These are phyloP conservation scores for Tachycineta bicolor DNA, from an alignment of 2,113 vertebrate genomes.

Conservation along the genomic window DNA sequence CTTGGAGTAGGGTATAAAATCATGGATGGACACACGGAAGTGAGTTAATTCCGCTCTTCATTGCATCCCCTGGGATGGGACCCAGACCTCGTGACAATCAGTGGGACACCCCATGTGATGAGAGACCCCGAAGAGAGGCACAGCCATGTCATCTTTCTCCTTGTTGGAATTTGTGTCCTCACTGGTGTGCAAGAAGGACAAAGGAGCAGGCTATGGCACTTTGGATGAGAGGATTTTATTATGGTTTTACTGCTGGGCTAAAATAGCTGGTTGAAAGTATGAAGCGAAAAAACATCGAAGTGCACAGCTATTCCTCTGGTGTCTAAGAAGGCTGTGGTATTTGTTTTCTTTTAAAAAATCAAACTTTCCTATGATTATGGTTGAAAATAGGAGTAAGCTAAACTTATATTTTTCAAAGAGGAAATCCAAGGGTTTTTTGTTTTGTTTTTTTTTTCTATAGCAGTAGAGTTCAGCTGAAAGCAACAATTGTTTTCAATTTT, in stretches of 20 bases:
- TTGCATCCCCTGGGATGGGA: neutral
- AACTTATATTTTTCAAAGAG: constrained; percentile 36
- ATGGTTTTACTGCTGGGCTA: neutral
- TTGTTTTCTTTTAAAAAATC: neutral
- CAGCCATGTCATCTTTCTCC: neutral
- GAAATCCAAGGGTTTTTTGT: neutral
- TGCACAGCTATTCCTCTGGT: neutral
- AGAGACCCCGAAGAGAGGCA: neutral
- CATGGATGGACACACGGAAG: neutral
- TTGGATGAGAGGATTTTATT: neutral
- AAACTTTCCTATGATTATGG: neutral
- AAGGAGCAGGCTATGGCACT: neutral
- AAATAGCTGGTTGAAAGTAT: constrained; percentile 19
- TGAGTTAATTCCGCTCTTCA: neutral
- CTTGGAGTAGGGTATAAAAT: neutral
- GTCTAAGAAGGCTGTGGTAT: neutral
- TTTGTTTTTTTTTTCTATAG: neutral
- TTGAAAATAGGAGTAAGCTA: neutral
- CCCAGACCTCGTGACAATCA: neutral
- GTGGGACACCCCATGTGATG: neutral
- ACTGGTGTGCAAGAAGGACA: neutral
- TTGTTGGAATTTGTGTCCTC: neutral
- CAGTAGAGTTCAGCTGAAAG: constrained; percentile 58
- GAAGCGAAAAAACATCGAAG: neutral
- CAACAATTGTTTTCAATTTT: constrained; percentile 71